Conservation (phyloP, 1,140 invertebrate species). For the Ceratina calcarata region DNA sequence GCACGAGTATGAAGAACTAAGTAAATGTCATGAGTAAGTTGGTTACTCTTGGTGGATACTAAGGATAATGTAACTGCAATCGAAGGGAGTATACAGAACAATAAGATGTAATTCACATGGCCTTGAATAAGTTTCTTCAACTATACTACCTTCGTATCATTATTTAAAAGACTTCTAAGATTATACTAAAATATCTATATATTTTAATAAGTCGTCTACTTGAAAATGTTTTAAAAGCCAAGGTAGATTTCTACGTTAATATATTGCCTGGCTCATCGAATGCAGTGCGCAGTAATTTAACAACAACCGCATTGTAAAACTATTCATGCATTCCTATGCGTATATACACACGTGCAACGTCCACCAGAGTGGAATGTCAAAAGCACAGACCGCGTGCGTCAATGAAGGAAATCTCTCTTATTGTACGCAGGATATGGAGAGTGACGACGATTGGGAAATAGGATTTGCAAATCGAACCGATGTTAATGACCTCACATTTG, state of each 20-base stretch:
- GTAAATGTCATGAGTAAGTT: constrained; percentile 19
- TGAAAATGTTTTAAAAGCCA: not conserved
- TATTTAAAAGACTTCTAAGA: too few relatives aligned
- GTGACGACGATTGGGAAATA: constrained; percentile 13
- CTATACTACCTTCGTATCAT: too few relatives aligned
- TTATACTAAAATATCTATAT: too few relatives aligned
- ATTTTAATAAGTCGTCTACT: too few relatives aligned
- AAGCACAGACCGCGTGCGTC: constrained; percentile 43
- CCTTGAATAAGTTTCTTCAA: constrained; percentile 1
- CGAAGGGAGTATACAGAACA: not conserved
- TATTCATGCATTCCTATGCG: constrained; percentile 71
- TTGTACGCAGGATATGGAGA: constrained; percentile 36
- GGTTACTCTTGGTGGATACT: not conserved
- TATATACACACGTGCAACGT: constrained; percentile 58
- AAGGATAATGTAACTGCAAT: not conserved
- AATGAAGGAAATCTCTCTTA: constrained; percentile 46
- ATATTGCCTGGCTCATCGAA: constrained; percentile 7
- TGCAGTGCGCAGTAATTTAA: constrained; percentile 58
- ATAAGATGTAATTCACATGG: not conserved
- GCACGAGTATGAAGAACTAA: not conserved
- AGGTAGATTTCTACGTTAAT: constrained; percentile 45
- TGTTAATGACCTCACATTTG: constrained; percentile 41
- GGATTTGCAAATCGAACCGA: constrained; percentile 14
- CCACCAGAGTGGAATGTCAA: constrained; percentile 48
- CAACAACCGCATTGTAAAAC: constrained; percentile 67